These are phyloP conservation scores for Phymatocera aterrima DNA, from an alignment of 2,888 invertebrate genomes.

Conservation along the genomic window DNA sequence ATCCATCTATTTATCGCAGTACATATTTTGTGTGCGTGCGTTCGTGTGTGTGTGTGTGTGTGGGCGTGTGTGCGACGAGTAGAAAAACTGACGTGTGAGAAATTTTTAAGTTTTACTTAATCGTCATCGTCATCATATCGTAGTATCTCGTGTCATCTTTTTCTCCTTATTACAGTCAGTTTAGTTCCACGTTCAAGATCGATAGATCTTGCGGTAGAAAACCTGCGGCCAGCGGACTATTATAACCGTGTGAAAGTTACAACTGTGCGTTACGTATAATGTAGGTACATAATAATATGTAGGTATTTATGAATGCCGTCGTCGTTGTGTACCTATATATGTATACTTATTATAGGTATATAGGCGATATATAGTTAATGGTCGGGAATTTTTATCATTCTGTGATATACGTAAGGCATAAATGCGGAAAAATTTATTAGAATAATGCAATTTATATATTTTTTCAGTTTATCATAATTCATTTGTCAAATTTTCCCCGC, in stretches of 20 bases:
- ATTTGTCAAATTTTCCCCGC: too few relatives aligned
- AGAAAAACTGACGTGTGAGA: constrained; percentile 2
- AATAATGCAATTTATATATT: too few relatives aligned
- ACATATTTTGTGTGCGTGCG: too few relatives aligned
- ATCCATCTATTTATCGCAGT: neutral
- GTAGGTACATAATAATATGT: too few relatives aligned
- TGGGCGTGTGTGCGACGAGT: neutral
- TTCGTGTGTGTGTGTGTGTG: too few relatives aligned
- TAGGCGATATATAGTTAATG: too few relatives aligned
- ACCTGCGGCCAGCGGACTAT: neutral
- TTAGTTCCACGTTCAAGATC: constrained; percentile 32
- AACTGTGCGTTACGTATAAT: neutral
- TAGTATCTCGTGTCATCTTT: neutral
- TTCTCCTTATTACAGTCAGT: neutral
- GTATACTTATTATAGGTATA: too few relatives aligned
- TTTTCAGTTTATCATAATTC: too few relatives aligned
- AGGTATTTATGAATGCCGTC: neutral
- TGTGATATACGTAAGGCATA: too few relatives aligned
- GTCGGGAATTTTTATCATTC: too few relatives aligned
- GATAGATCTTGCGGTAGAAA: constrained; percentile 25
- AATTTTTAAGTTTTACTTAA: neutral
- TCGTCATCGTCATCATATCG: neutral
- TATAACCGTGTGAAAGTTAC: constrained; percentile 36
- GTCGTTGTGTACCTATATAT: too few relatives aligned
- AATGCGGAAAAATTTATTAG: too few relatives aligned